Base-by-base conservation (phyloP, 2,888 invertebrate genomes). In the Perdita meconis region DNA sequence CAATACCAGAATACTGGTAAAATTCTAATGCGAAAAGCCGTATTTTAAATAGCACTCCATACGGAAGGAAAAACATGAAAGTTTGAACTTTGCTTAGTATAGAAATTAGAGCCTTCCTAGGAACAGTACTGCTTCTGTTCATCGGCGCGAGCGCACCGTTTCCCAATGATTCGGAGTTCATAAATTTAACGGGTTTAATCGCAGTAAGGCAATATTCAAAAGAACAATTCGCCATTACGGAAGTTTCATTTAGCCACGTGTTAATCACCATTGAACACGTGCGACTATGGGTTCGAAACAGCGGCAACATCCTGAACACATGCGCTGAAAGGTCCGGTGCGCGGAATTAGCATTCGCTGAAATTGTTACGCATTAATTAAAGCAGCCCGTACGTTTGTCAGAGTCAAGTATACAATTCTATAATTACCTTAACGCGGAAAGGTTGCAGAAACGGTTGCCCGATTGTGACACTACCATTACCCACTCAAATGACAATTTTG, bases 301-400 rank as follows among this genome's bases (percentile, higher is more conserved):
- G 10, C 5, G 42, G 47, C 36, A 30, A 68, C 42, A 64, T 38
- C 36, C 22, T 51, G 22, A 61, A 47, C 34, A 60, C 44, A 42
- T 42, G 55, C 40, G 26, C 10, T 16, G 59, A 42, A 56, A 56
- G 50, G 66, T 50, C 47, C 61, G 34, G 26, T 36, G 59, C 30
- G 12, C 42, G 51, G 26, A 76, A 74, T 74, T 61, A 74, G 61
- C 60, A 57, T 74, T 40, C 66, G 12, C 30, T 42, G 69, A 60
- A 77, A 60, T 55, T 60, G 77, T 69, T 76, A 5, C 59, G 64
- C 68, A 55, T 76, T 77, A 69, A 68, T 68, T 77, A 77, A 59
- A 67, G 19, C 36, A 42, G 56, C 19, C 50, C 44, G 8, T n/a
- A 44, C 60, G 66, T 72, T 66, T 56, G 56, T 61, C 73, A 61